Evolutionary conservation across 2,113 vertebrate genomes (phyloP).

Genomic region (Pagrus major): DNA sequence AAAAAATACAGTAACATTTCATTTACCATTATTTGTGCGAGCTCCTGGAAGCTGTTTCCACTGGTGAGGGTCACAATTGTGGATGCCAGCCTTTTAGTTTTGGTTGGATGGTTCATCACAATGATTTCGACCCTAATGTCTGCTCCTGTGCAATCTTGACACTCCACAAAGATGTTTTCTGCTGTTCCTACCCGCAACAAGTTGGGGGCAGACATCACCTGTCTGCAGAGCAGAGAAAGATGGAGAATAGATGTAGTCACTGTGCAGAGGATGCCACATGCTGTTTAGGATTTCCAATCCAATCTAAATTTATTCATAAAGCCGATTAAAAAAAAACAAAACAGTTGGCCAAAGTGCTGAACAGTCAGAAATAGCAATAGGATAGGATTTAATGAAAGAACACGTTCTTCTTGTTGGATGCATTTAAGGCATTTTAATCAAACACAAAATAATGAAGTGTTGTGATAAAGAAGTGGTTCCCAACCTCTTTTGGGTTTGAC

Average conservation of each 20-base stretch:
- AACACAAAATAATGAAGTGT: too few species aligned
- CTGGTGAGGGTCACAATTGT: conserved; percentile 47
- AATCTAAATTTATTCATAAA: neutral
- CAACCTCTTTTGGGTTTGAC: too few species aligned
- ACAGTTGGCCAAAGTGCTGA: neutral
- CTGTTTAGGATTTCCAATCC: neutral
- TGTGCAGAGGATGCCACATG: neutral
- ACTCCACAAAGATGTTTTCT: conserved; percentile 84
- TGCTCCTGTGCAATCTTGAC: conserved; percentile 66
- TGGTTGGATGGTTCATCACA: conserved; percentile 73
- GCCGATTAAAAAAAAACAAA: neutral
- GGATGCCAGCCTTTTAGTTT: conserved; percentile 6
- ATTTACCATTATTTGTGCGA: conserved; percentile 78
- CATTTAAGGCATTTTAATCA: too few species aligned
- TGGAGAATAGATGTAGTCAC: neutral
- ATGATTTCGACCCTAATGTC: conserved; percentile 39
- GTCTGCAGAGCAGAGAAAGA: conserved; percentile 46
- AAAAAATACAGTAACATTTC: neutral
- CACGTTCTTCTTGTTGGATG: too few species aligned
- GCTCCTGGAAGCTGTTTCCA: conserved; percentile 48
- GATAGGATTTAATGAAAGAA: too few species aligned
- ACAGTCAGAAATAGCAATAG: too few species aligned
- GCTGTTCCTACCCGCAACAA: conserved; percentile 76
- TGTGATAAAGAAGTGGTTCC: too few species aligned
- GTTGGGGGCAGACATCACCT: conserved; percentile 81